Evolutionary conservation across 1,140 invertebrate species (phyloP).

Genomic region (Dryas iulia): DNA sequence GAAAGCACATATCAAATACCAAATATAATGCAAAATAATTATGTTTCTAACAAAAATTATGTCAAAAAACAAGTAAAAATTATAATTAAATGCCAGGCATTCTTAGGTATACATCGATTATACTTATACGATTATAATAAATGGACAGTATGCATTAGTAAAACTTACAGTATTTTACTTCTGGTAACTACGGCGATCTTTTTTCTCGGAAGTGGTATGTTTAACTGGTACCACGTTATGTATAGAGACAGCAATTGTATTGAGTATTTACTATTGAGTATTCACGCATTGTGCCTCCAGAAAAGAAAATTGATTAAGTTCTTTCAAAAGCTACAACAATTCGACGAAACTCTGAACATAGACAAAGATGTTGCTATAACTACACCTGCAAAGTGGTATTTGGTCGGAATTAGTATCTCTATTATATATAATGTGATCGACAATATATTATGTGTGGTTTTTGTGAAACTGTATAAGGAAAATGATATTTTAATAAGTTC

Average conservation of each 20-base stretch:
- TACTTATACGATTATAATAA: slow-evolving; percentile 11
- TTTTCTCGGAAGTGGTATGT: neutral
- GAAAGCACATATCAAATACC: neutral
- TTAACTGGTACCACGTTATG: slow-evolving; percentile 24
- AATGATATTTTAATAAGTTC: neutral
- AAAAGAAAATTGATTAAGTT: slow-evolving; percentile 33
- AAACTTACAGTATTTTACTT: neutral
- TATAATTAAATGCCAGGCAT: slow-evolving; percentile 6
- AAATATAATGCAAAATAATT: neutral
- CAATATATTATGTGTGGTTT: neutral
- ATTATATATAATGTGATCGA: slow-evolving; percentile 5
- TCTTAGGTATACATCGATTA: slow-evolving; percentile 17
- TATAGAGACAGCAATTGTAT: slow-evolving; percentile 28
- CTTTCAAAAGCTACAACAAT: slow-evolving; percentile 33
- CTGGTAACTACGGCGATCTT: neutral
- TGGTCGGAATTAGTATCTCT: neutral
- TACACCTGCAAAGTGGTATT: neutral
- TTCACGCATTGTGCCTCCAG: slow-evolving; percentile 26
- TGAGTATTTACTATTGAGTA: slow-evolving; percentile 36
- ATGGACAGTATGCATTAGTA: neutral
- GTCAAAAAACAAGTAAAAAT: neutral
- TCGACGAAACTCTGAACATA: slow-evolving; percentile 43
- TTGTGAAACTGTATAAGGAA: neutral
- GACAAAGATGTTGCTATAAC: slow-evolving; percentile 14
- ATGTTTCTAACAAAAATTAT: neutral